Evolutionary conservation across 2,888 invertebrate genomes (phyloP).

Genomic region (Catonia carolina): DNA sequence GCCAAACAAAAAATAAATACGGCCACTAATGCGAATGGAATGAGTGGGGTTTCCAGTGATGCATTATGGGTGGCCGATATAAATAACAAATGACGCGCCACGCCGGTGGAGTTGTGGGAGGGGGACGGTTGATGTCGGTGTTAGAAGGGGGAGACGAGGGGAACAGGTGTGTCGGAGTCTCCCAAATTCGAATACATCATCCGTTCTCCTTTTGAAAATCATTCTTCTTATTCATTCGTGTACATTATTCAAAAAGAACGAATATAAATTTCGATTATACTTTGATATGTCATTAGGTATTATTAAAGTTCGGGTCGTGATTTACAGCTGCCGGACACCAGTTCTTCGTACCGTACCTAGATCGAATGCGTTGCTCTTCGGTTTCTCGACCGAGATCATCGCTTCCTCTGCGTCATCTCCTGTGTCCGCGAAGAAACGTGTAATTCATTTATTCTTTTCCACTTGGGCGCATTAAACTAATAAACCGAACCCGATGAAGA

Average conservation of each 20-base stretch:
- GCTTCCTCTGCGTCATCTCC: too few species aligned
- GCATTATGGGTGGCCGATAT: constrained; percentile 25
- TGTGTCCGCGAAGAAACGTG: too few species aligned
- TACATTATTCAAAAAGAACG: constrained; percentile 25
- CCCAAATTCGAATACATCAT: constrained; percentile 24
- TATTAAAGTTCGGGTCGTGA: constrained; percentile 21
- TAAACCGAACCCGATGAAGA: too few species aligned
- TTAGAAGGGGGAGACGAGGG: neutral
- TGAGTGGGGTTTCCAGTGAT: constrained; percentile 16
- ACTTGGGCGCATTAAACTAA: too few species aligned
- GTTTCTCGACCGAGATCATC: too few species aligned
- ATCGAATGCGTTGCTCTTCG: too few species aligned
- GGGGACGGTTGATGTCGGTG: neutral
- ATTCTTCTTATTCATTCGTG: constrained; percentile 21
- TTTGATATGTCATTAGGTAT: constrained; percentile 26
- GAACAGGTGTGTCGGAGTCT: constrained; percentile 21
- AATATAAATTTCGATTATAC: constrained; percentile 25
- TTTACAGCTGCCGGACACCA: constrained; percentile 8
- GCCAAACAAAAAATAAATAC: too few species aligned
- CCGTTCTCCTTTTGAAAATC: constrained; percentile 22
- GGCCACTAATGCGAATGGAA: too few species aligned
- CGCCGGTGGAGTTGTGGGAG: neutral
- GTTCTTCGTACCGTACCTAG: too few species aligned
- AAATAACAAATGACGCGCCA: constrained; percentile 21
- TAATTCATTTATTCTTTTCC: too few species aligned